Evolutionary conservation across 2,113 vertebrate species (phyloP).

Genomic region (Oreochromis spilurus): DNA sequence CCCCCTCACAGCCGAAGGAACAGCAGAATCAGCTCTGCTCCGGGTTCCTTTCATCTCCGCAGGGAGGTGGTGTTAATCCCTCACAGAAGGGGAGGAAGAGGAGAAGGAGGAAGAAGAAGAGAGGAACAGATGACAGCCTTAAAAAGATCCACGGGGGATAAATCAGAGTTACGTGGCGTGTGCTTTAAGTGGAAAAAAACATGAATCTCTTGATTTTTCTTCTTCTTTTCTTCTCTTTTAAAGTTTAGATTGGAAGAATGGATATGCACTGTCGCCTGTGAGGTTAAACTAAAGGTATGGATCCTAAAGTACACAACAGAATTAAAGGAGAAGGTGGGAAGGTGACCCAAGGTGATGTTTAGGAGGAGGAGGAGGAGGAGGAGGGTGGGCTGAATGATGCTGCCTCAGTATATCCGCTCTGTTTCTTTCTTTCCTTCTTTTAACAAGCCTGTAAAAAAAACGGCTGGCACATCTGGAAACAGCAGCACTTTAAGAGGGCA

Average conservation of each 20-base stretch:
- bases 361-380: neutral
- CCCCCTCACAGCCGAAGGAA: conserved; percentile 13
- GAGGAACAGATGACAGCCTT: neutral
- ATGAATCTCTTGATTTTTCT: neutral
- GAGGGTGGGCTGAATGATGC: conserved; percentile 24
- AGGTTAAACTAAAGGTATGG: neutral
- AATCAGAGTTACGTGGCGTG: neutral
- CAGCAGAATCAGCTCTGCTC: conserved; percentile 26
- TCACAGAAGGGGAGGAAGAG: conserved; percentile 30
- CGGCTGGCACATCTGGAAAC: conserved; percentile 66
- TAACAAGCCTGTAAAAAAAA: conserved; percentile 63
- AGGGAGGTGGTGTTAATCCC: conserved; percentile 54
- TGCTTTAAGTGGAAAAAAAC: neutral
- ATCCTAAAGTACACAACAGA: neutral
- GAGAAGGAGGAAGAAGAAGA: neutral
- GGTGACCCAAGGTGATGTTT: conserved; percentile 28
- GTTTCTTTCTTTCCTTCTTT: conserved; percentile 41
- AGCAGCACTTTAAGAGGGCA: conserved; percentile 24
- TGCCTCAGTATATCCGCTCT: conserved; percentile 48
- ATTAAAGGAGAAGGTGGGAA: conserved; percentile 2
- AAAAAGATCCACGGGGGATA: conserved; percentile 4
- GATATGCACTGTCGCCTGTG: neutral
- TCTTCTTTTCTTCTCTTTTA: neutral
- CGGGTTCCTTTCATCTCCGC: conserved; percentile 58
- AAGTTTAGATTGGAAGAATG: neutral